Base-by-base conservation (phyloP, 2,888 invertebrate genomes). In the Tiliacea citrago region DNA sequence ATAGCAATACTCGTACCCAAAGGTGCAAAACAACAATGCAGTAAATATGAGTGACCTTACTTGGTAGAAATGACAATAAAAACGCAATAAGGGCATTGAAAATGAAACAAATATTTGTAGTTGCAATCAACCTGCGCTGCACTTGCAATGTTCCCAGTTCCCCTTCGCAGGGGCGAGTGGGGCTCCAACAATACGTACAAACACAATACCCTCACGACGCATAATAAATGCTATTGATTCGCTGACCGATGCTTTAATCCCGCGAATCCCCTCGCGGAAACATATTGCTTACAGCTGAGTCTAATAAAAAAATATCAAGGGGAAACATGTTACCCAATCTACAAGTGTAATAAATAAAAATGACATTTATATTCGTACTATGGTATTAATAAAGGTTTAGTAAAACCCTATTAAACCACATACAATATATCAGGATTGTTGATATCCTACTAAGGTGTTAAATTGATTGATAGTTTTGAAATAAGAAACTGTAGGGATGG, bases 171-270 rank as follows among this genome's bases (percentile, higher is more conserved):
- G 58, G 76, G 58, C 39, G 45, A 35, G 51, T 90, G 91, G 92
- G 67, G 73, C 72, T 84, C 85, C 81, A 88, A 88, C 90, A 90
- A 90, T 90, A 90, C 88, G 81, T 88, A 91, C 89, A 90, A 92
- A 91, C 90, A 90, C 89, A 90, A 90, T 87, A 80, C 84, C 88
- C 89, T 91, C 90, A 89, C 90, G 58, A 69, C 66, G 91, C 90
- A 86, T 93, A 92, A 94, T 93, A 93, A 93, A 92, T 90, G 89
- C 89, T 92, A 93, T 94, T 92, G 93, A 95, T 93, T 88, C 82
- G 90, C 90, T 94, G 94, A 92, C 94, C 93, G 88, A 90, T 90
- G 91, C 92, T 92, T 87, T 93, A 94, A 94, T 94, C 92, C 84
- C 88, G 78, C 88, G 89, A 93, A 93, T 93, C 91, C 90, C 91